Percentiles rank a stretch among this genome's conserved stretches.
Conservation (phyloP, 2,113 vertebrate species). For the Mesembrinibis cayennensis region DNA sequence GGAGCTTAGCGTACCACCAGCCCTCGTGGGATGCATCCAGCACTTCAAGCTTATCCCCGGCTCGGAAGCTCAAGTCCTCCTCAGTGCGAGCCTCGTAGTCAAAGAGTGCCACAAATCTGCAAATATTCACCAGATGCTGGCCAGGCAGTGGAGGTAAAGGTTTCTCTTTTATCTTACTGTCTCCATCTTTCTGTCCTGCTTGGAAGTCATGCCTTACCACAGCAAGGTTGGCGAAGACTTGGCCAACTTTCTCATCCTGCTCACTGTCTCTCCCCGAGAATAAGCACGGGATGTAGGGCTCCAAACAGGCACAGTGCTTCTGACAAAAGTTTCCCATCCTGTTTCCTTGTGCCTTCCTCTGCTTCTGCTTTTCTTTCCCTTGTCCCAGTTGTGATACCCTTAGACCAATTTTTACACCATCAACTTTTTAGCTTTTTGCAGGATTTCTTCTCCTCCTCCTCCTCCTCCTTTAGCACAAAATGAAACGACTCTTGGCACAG, state of each 20-base stretch:
- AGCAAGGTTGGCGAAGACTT: neutral
- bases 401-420: neutral
- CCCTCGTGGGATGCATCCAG: constrained; percentile 75
- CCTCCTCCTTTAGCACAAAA: neutral
- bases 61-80: constrained; percentile 86
- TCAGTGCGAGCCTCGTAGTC: constrained; percentile 87
- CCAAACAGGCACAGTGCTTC: constrained; percentile 57
- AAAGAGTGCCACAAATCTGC: constrained; percentile 84
- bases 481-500: neutral
- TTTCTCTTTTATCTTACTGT: neutral
- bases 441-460: neutral
- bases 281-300: constrained; percentile 45
- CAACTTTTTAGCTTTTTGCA: neutral
- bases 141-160: neutral
- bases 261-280: neutral
- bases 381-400: neutral
- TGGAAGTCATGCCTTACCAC: neutral
- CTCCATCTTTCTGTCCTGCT: neutral
- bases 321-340: constrained; percentile 71
- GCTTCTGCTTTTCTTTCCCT: neutral
- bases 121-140: neutral
- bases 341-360: neutral
- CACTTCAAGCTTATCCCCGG: constrained; percentile 83
- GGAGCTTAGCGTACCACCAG: constrained; percentile 88
- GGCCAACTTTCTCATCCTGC: neutral